Percentiles rank a stretch among this genome's conserved stretches.
phyloP scores from a whole-genome alignment of 2,888 invertebrate species.

The Schizaphis graminum region DNA sequence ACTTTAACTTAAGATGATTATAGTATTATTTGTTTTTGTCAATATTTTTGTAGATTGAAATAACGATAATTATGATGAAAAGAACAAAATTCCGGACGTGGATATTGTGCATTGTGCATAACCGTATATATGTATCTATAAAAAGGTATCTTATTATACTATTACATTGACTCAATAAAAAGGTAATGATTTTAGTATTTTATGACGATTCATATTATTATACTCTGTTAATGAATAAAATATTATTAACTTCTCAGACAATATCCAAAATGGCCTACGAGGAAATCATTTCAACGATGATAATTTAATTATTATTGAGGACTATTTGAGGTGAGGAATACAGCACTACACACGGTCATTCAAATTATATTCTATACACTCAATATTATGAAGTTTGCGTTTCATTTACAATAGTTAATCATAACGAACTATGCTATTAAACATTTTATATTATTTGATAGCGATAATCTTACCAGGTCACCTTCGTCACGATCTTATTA shows the following conservation, averaged over 20 bases:
- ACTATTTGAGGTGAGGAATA: too few species aligned
- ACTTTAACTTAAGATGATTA: neutral
- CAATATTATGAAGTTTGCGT: too few species aligned
- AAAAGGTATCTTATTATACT: neutral
- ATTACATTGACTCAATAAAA: neutral
- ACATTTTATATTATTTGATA: neutral
- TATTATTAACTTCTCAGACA: neutral
- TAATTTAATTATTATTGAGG: too few species aligned
- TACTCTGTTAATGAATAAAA: neutral
- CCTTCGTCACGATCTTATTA: neutral
- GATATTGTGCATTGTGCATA: neutral
- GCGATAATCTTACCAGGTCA: neutral
- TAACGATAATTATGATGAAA: neutral
- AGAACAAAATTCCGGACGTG: neutral
- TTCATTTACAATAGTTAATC: too few species aligned
- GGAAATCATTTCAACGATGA: too few species aligned
- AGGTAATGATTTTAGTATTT: neutral
- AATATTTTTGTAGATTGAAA: neutral
- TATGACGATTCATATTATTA: neutral
- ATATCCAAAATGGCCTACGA: too few species aligned
- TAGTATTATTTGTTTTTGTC: neutral
- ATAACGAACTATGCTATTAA: too few species aligned
- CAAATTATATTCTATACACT: too few species aligned
- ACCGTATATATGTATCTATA: neutral
- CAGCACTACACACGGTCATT: too few species aligned